phyloP scores from a whole-genome alignment of 2,797 vertebrate genomes.

The Microtus agrestis region DNA sequence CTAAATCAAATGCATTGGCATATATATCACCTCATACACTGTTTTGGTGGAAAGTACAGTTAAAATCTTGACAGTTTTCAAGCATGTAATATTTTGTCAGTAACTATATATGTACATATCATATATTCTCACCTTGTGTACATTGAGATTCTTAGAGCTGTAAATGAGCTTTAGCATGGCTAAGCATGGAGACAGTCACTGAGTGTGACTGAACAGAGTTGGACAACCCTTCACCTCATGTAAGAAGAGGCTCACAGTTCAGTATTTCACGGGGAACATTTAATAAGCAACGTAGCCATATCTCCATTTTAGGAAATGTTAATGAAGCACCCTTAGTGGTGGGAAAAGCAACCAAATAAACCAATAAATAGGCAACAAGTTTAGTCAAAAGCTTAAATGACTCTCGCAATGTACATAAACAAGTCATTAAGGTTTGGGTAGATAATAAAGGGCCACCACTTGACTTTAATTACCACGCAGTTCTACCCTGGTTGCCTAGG shows the following conservation, averaged over 20 bases:
- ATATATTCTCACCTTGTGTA: background rate
- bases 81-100: background rate
- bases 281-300: background rate
- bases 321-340: background rate
- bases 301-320: background rate
- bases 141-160: background rate
- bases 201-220: background rate
- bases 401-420: background rate
- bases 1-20: background rate
- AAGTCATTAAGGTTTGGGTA: background rate
- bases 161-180: background rate
- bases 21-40: background rate
- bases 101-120: background rate
- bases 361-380: background rate
- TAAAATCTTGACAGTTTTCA: background rate
- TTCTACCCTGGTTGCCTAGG: background rate
- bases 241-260: background rate
- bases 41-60: background rate
- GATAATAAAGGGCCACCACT: background rate
- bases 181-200: background rate
- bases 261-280: background rate
- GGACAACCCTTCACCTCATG: background rate
- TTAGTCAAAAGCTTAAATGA: background rate
- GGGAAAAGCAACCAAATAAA: conserved; percentile 9
- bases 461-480: background rate